These are phyloP conservation scores for Brenthis daphne DNA, from an alignment of 2,888 invertebrate genomes.

Conservation along the genomic window DNA sequence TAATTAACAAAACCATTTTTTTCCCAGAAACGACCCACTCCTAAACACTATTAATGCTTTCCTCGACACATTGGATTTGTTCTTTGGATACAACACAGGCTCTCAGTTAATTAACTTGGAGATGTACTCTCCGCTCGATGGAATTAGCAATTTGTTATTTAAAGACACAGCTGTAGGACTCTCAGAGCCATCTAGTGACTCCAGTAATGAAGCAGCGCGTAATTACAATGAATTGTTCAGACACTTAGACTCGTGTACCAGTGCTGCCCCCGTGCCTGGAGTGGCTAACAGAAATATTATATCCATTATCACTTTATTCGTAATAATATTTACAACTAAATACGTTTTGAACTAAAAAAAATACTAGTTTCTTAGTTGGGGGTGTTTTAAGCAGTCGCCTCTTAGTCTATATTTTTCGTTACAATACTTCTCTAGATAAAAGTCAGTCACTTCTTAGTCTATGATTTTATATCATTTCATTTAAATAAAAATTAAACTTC, in stretches of 20 bases:
- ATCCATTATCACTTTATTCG: slow-evolving; percentile 54
- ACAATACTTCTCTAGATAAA: too few species aligned
- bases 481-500: too few species aligned
- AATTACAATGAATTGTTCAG: slow-evolving; percentile 82
- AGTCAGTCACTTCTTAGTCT: neutral
- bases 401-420: neutral
- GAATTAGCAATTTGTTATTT: slow-evolving; percentile 80
- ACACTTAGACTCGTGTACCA: slow-evolving; percentile 66
- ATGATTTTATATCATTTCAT: neutral
- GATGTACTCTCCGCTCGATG: slow-evolving; percentile 83
- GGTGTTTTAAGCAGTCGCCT: neutral
- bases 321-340: slow-evolving; percentile 52
- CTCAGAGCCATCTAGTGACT: slow-evolving; percentile 61
- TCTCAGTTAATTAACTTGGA: slow-evolving; percentile 71
- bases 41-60: slow-evolving; percentile 61
- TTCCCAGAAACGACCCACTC: slow-evolving; percentile 61
- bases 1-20: neutral
- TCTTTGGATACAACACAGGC: slow-evolving; percentile 76
- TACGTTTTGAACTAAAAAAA: slow-evolving; percentile 49
- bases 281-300: slow-evolving; percentile 50
- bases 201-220: slow-evolving; percentile 65
- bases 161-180: slow-evolving; percentile 83
- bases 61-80: slow-evolving; percentile 72
- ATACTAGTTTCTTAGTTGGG: neutral
- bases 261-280: slow-evolving; percentile 48